Conservation (phyloP, 2,797 vertebrate genomes). For the Myotis planiceps region DNA sequence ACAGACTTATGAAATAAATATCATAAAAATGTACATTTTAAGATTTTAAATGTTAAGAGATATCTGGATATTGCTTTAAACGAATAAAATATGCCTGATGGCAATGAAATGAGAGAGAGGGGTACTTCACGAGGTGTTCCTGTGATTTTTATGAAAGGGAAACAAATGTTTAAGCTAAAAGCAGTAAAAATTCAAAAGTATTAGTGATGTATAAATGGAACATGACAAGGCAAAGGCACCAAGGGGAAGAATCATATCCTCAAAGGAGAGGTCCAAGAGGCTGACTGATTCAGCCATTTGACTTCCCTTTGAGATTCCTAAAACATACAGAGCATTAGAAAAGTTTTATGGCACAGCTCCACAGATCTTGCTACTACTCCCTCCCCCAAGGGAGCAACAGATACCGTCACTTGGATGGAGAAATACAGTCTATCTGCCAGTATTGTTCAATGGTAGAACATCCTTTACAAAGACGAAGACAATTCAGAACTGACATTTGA, state of each 20-base stretch:
- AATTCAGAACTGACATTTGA: background rate
- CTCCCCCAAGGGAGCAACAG: background rate
- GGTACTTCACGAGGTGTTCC: background rate
- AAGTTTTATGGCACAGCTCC: background rate
- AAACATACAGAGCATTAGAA: background rate
- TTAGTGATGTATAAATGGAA: background rate
- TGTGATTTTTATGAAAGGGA: background rate
- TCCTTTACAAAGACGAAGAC: background rate
- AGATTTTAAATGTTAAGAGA: constrained; percentile 4
- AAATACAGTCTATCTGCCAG: background rate
- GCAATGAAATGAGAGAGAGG: background rate
- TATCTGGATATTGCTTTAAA: constrained; percentile 22
- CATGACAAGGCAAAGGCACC: background rate
- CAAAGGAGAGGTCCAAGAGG: background rate
- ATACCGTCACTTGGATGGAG: background rate
- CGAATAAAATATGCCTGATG: background rate
- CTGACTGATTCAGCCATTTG: background rate
- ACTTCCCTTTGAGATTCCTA: background rate
- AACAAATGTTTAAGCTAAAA: background rate
- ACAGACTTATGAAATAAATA: background rate
- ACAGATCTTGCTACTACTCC: background rate
- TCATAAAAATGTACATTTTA: constrained; percentile 16
- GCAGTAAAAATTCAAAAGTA: background rate
- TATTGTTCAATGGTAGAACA: background rate
- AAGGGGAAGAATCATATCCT: background rate